Conservation (phyloP, 1,140 invertebrate species). For the Papilio polyxenes region DNA sequence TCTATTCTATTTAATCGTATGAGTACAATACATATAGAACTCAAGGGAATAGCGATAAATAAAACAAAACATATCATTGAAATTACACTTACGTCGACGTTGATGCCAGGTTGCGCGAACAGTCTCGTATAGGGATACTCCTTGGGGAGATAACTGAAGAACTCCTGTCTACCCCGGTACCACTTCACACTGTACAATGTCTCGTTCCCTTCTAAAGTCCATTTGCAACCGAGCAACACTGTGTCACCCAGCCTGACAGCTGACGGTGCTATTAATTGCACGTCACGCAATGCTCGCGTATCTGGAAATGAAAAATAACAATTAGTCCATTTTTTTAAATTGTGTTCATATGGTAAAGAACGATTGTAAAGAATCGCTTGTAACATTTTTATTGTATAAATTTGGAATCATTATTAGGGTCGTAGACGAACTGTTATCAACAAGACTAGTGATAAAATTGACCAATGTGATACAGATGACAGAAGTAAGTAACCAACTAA, state of each 20-base stretch:
- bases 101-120: constrained; percentile 82
- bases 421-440: too few relatives aligned
- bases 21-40: background rate
- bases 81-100: constrained; percentile 80
- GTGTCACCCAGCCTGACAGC: constrained; percentile 85
- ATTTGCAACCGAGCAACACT: constrained; percentile 86
- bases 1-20: too few relatives aligned
- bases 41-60: constrained; percentile 5
- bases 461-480: too few relatives aligned
- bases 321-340: background rate
- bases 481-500: too few relatives aligned
- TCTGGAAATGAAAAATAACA: constrained; percentile 63
- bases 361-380: too few relatives aligned
- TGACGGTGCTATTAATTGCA: constrained; percentile 81
- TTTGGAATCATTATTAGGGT: too few relatives aligned
- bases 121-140: constrained; percentile 83
- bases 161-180: constrained; percentile 88
- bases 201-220: constrained; percentile 84
- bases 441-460: too few relatives aligned
- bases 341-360: too few relatives aligned
- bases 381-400: too few relatives aligned
- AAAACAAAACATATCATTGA: background rate
- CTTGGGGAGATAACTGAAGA: constrained; percentile 85
- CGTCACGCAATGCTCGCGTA: constrained; percentile 68
- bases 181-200: constrained; percentile 91